A percentile compares a stretch with the other conserved stretches of the same genome.
These are phyloP conservation scores for Episyrphus balteatus DNA, from an alignment of 1,140 invertebrate genomes.

Conservation along the genomic window DNA sequence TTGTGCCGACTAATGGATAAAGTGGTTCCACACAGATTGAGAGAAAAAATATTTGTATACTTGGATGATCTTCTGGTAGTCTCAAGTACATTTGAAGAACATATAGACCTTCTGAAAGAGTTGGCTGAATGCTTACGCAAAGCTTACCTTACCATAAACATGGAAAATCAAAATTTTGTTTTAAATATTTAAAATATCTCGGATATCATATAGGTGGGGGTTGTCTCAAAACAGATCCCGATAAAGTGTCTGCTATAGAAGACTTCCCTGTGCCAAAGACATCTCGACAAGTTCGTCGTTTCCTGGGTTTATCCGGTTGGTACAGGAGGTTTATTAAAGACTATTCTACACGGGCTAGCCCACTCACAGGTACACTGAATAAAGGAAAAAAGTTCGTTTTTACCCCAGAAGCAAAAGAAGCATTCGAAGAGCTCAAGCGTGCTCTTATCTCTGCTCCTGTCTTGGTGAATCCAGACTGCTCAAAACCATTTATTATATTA, in stretches of 20 bases:
- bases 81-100: not conserved
- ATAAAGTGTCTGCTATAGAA: constrained; percentile 1
- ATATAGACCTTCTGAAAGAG: not conserved
- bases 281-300: not conserved
- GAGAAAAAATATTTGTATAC: not conserved
- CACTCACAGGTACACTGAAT: constrained; percentile 21
- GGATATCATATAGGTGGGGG: constrained; percentile 4
- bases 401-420: constrained; percentile 1
- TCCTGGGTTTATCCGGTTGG: constrained; percentile 19
- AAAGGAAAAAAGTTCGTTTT: constrained; percentile 13
- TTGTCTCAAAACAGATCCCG: not conserved
- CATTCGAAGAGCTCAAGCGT: constrained; percentile 4
- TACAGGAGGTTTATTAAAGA: constrained; percentile 29
- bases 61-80: constrained; percentile 1
- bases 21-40: not conserved
- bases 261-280: not conserved
- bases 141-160: constrained; percentile 4
- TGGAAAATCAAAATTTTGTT: constrained; percentile 2
- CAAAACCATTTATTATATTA: constrained; percentile 9
- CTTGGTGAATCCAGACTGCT: constrained; percentile 16
- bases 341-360: constrained; percentile 20
- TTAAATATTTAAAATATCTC: constrained; percentile 1
- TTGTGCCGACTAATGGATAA: constrained; percentile 1
- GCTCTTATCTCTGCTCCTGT: constrained; percentile 10
- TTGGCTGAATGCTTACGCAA: constrained; percentile 1